Evolutionary conservation across 2,888 invertebrate genomes (phyloP).

Genomic region (Phrixothrix hirtus): DNA sequence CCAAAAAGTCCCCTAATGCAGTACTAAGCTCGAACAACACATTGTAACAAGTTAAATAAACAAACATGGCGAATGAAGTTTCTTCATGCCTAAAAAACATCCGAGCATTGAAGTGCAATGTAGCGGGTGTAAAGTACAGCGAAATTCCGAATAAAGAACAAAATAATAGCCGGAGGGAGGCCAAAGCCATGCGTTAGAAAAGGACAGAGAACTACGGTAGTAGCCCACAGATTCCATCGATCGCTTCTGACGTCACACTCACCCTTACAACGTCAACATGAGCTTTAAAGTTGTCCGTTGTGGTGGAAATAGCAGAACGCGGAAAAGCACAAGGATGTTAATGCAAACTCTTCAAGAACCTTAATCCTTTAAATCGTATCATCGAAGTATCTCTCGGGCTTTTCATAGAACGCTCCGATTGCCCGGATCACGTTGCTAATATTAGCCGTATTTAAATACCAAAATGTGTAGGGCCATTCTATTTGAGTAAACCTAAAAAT

Average conservation of each 20-base stretch:
- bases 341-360: constrained; percentile 10
- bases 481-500: background rate
- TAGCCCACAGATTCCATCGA: constrained; percentile 27
- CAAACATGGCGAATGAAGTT: no score
- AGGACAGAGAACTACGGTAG: constrained; percentile 4
- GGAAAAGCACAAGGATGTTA: constrained; percentile 10
- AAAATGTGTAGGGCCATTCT: no score
- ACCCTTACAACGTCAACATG: constrained; percentile 24
- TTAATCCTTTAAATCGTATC: constrained; percentile 10
- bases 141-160: constrained; percentile 4
- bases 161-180: background rate
- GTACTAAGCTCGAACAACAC: constrained; percentile 4
- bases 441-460: background rate
- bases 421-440: no score
- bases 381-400: constrained; percentile 8
- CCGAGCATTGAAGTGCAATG: constrained; percentile 7
- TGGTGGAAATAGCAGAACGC: constrained; percentile 16
- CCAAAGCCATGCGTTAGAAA: background rate
- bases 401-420: background rate
- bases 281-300: constrained; percentile 19
- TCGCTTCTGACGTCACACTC: constrained; percentile 27
- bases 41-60: no score
- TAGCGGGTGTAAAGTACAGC: constrained; percentile 12
- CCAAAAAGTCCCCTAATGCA: constrained; percentile 2
- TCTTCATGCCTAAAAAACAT: no score